These are phyloP conservation scores for Pelodytes ibericus DNA, from an alignment of 2,797 vertebrate genomes.

Conservation along the genomic window DNA sequence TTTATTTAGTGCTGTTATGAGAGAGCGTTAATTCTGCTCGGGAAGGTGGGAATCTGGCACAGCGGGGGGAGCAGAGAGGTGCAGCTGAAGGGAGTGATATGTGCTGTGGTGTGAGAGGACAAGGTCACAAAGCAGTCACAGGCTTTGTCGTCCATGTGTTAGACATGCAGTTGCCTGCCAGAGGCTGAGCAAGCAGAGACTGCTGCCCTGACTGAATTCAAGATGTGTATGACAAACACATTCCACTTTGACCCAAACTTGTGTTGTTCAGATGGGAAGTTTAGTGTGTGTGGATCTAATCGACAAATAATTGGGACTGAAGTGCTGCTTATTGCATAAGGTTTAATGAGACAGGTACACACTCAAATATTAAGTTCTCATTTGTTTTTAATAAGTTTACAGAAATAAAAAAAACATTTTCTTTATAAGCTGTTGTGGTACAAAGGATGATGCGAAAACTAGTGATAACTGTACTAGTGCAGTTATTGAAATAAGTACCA, in stretches of 20 bases:
- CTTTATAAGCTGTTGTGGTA: too few species aligned
- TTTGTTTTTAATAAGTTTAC: too few species aligned
- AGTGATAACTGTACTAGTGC: too few species aligned
- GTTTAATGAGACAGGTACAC: neutral
- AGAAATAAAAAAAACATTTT: too few species aligned
- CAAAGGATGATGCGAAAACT: too few species aligned
- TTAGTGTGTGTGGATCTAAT: neutral
- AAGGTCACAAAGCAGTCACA: conserved; percentile 54
- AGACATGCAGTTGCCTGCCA: conserved; percentile 21
- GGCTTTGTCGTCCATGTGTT: conserved; percentile 34
- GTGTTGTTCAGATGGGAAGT: neutral
- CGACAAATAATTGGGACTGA: neutral
- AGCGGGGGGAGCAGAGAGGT: conserved; percentile 35
- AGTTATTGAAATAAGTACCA: too few species aligned
- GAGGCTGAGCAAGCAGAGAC: conserved; percentile 25
- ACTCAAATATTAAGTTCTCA: too few species aligned
- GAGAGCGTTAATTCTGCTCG: conserved; percentile 55
- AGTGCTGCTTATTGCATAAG: neutral
- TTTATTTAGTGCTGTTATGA: conserved; percentile 57
- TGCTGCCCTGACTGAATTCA: conserved; percentile 1
- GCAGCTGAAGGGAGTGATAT: conserved; percentile 42
- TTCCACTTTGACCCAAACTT: conserved; percentile 17
- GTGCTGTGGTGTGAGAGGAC: conserved; percentile 41
- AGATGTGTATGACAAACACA: conserved; percentile 24
- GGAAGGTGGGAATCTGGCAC: conserved; percentile 55